These are phyloP conservation scores for Alexandromys fortis DNA, from an alignment of 2,113 vertebrate species.

Conservation along the genomic window DNA sequence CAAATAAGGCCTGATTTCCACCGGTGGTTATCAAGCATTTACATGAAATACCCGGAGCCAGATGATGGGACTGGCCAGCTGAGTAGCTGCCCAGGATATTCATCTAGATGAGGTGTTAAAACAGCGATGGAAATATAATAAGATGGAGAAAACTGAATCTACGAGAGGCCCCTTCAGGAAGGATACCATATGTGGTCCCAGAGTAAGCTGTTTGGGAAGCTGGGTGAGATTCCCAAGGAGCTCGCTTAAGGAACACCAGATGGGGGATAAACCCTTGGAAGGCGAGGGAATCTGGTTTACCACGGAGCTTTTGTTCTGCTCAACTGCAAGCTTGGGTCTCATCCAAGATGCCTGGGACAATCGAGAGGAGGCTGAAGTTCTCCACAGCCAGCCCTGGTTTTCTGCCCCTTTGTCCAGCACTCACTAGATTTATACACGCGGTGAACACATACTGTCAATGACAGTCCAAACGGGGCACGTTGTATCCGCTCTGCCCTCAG, in stretches of 20 bases:
- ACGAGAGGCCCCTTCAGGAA: slow-evolving; percentile 22
- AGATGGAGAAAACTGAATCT: slow-evolving; percentile 45
- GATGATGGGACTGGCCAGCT: slow-evolving; percentile 23
- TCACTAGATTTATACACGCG: not conserved
- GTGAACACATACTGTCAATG: not conserved
- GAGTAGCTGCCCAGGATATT: slow-evolving; percentile 49
- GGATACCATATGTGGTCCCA: slow-evolving; percentile 53
- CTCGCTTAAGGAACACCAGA: slow-evolving; percentile 66
- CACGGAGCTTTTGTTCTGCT: slow-evolving; percentile 32
- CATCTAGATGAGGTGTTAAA: slow-evolving; percentile 59
- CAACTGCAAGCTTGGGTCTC: not conserved
- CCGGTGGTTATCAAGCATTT: slow-evolving; percentile 41
- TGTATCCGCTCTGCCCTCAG: not conserved
- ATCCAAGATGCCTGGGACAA: slow-evolving; percentile 23
- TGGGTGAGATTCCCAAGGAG: slow-evolving; percentile 64
- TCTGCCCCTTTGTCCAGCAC: not conserved
- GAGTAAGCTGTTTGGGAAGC: slow-evolving; percentile 17
- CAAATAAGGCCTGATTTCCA: slow-evolving; percentile 24
- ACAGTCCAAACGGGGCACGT: not conserved
- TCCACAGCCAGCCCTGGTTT: not conserved
- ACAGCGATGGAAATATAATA: slow-evolving; percentile 58
- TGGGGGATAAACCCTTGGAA: slow-evolving; percentile 50
- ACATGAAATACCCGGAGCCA: slow-evolving; percentile 14
- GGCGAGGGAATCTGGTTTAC: slow-evolving; percentile 46
- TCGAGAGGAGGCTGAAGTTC: not conserved